These are phyloP conservation scores for Micromesistius poutassou DNA, from an alignment of 2,797 vertebrate species.

Conservation along the genomic window DNA sequence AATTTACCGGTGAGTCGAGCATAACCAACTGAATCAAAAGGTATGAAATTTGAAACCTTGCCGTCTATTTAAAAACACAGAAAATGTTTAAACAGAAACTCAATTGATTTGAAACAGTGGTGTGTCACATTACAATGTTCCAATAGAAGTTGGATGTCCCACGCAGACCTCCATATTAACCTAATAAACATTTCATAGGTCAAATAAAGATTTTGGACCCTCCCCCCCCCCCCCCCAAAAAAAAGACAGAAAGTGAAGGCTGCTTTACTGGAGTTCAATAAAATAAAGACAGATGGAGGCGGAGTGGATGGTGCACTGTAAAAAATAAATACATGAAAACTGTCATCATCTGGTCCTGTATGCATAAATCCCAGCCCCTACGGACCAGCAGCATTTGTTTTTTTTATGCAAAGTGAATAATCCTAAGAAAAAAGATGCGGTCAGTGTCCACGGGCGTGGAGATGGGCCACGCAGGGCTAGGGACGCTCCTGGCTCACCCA, in stretches of 20 bases:
- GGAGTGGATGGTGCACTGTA: not conserved
- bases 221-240: not conserved
- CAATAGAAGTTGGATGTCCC: not conserved
- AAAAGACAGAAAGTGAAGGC: not conserved
- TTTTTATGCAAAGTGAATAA: not conserved
- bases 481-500: not conserved
- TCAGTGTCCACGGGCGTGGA: no score
- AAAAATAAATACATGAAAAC: not conserved
- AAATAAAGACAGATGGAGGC: slow-evolving; percentile 1
- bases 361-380: not conserved
- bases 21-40: slow-evolving; percentile 9
- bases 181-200: slow-evolving; percentile 13
- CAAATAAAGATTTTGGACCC: not conserved
- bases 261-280: slow-evolving; percentile 3
- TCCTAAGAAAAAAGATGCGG: no score
- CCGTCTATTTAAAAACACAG: not conserved
- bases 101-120: slow-evolving; percentile 10
- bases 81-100: not conserved
- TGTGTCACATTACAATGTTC: not conserved
- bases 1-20: not conserved
- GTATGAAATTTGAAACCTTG: not conserved
- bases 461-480: not conserved
- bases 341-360: not conserved
- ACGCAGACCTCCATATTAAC: not conserved
- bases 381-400: not conserved